phyloP scores from a whole-genome alignment of 2,797 vertebrate genomes.

The Liasis olivaceus region DNA sequence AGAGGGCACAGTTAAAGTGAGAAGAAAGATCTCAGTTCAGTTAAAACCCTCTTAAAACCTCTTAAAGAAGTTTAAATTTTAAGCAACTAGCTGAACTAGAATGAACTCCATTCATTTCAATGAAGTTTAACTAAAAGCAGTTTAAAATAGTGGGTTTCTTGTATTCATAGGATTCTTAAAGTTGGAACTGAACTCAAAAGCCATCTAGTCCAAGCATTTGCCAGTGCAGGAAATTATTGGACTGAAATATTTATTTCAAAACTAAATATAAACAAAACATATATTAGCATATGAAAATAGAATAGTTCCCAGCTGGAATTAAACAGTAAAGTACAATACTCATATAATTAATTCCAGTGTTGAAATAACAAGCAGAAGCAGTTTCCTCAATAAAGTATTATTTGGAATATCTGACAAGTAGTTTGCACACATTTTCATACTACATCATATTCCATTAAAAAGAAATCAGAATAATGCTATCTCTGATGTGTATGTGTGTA shows the following conservation, averaged over 20 bases:
- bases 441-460: background rate
- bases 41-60: background rate
- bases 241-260: background rate
- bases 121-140: background rate
- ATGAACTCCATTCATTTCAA: background rate
- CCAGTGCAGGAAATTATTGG: background rate
- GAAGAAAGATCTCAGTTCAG: background rate
- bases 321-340: background rate
- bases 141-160: background rate
- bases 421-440: background rate
- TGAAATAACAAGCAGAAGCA: background rate
- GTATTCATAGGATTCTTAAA: background rate
- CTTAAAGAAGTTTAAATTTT: background rate
- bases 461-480: no score
- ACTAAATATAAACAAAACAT: background rate
- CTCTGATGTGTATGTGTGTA: no score
- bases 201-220: background rate
- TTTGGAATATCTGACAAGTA: background rate
- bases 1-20: background rate
- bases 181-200: background rate
- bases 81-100: no score
- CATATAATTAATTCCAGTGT: background rate
- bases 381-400: background rate
- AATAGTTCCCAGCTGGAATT: background rate
- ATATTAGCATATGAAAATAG: background rate